Evolutionary conservation across 2,888 invertebrate species (phyloP).

Genomic region (Zygaena filipendulae): DNA sequence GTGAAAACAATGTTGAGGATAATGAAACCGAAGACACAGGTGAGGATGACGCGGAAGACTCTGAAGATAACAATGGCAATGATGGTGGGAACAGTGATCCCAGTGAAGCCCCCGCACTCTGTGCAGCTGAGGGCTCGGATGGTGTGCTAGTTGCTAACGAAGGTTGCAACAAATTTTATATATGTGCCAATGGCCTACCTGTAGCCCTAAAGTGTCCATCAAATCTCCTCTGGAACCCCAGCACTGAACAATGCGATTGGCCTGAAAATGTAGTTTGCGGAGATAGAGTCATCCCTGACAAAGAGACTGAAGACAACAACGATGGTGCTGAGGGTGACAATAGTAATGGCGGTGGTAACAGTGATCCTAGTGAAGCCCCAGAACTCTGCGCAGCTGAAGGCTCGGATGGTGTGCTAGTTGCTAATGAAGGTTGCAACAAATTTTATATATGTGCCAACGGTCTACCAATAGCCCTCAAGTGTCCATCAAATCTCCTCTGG

Average conservation of each 20-base stretch:
- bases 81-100: slow-evolving; percentile 23
- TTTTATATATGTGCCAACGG: slow-evolving; percentile 26
- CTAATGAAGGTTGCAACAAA: slow-evolving; percentile 18
- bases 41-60: slow-evolving; percentile 5
- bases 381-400: slow-evolving; percentile 17
- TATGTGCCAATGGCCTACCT: slow-evolving; percentile 24
- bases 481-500: slow-evolving; percentile 19
- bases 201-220: slow-evolving; percentile 19
- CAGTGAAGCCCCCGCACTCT: slow-evolving; percentile 16
- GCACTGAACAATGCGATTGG: slow-evolving; percentile 21
- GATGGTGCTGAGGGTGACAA: no score
- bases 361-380: slow-evolving; percentile 10
- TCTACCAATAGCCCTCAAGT: slow-evolving; percentile 17
- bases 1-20: slow-evolving; percentile 11
- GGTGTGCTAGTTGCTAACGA: slow-evolving; percentile 16
- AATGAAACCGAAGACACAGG: slow-evolving; percentile 4
- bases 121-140: slow-evolving; percentile 7
- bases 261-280: slow-evolving; percentile 20
- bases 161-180: slow-evolving; percentile 25
- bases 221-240: slow-evolving; percentile 17
- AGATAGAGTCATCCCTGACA: slow-evolving; percentile 4
- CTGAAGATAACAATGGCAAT: slow-evolving; percentile 5
- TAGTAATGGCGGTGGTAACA: not conserved
- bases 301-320: slow-evolving; percentile 6
- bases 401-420: slow-evolving; percentile 21